These are phyloP conservation scores for Muntiacus reevesi DNA, from an alignment of 2,113 vertebrate species.

Conservation along the genomic window DNA sequence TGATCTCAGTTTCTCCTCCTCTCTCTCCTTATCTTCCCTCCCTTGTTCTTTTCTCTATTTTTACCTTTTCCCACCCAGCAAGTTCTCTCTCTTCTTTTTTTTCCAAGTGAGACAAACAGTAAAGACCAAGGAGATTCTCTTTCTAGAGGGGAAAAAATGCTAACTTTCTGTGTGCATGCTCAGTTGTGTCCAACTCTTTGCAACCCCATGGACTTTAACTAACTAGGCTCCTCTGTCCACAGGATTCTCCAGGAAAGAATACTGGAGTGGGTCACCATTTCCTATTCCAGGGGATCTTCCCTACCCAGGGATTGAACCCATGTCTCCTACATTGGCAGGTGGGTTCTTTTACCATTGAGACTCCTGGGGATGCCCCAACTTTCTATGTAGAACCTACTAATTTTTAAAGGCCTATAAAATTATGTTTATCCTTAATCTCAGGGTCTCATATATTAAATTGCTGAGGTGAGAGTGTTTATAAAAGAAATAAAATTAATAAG, in stretches of 20 bases:
- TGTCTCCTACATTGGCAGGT: background rate
- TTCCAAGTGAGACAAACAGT: background rate
- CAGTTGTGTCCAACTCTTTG: background rate
- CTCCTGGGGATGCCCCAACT: background rate
- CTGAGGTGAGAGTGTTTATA: background rate
- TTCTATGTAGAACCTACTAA: background rate
- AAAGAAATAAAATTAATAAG: background rate
- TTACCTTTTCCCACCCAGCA: background rate
- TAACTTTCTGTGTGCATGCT: background rate
- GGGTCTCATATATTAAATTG: background rate
- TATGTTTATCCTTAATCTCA: background rate
- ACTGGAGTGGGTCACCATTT: background rate
- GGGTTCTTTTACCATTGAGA: background rate
- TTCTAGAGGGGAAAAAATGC: background rate
- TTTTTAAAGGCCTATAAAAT: background rate
- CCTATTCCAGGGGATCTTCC: background rate
- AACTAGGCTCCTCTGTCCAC: background rate
- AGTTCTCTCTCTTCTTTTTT: background rate
- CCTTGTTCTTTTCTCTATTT: background rate
- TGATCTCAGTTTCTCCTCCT: background rate
- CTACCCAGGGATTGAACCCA: background rate
- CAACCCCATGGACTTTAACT: background rate
- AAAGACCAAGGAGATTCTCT: background rate
- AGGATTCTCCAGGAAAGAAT: background rate
- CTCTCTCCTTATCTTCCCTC: background rate